Percentiles rank a stretch among this genome's conserved stretches.
phyloP scores from a whole-genome alignment of 2,113 vertebrate species.

The Eubucco bourcierii region DNA sequence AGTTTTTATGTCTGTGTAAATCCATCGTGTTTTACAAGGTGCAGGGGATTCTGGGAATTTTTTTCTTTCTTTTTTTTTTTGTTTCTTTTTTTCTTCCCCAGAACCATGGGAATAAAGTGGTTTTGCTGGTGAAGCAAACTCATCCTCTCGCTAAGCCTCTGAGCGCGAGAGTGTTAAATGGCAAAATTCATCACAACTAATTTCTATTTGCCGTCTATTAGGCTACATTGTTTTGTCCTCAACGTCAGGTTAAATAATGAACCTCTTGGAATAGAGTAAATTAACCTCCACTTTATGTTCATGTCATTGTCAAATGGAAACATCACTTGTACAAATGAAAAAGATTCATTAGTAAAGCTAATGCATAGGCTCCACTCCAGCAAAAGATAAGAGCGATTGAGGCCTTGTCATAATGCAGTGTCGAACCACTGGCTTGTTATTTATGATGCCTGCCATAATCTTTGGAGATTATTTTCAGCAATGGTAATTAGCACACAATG shows the following conservation, averaged over 20 bases:
- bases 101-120: slow-evolving; percentile 1
- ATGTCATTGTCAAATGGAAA: slow-evolving; percentile 86
- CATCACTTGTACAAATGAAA: slow-evolving; percentile 81
- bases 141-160: slow-evolving; percentile 18
- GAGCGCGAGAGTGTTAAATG: slow-evolving; percentile 75
- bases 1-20: slow-evolving; percentile 66
- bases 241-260: slow-evolving; percentile 86
- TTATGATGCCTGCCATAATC: slow-evolving; percentile 83
- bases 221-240: slow-evolving; percentile 83
- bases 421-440: slow-evolving; percentile 74
- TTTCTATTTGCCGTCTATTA: slow-evolving; percentile 85
- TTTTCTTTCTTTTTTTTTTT: background rate
- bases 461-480: slow-evolving; percentile 83
- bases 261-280: slow-evolving; percentile 80
- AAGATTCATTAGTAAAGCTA: slow-evolving; percentile 84
- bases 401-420: slow-evolving; percentile 77
- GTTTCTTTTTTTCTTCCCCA: too few relatives aligned
- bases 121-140: background rate
- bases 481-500: slow-evolving; percentile 81
- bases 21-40: slow-evolving; percentile 59
- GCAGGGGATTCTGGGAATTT: slow-evolving; percentile 41
- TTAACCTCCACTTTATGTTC: slow-evolving; percentile 86
- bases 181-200: slow-evolving; percentile 85
- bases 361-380: slow-evolving; percentile 74
- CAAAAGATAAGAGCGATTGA: slow-evolving; percentile 78